These are phyloP conservation scores for Perognathus longimembris DNA, from an alignment of 2,113 vertebrate species.

Conservation along the genomic window DNA sequence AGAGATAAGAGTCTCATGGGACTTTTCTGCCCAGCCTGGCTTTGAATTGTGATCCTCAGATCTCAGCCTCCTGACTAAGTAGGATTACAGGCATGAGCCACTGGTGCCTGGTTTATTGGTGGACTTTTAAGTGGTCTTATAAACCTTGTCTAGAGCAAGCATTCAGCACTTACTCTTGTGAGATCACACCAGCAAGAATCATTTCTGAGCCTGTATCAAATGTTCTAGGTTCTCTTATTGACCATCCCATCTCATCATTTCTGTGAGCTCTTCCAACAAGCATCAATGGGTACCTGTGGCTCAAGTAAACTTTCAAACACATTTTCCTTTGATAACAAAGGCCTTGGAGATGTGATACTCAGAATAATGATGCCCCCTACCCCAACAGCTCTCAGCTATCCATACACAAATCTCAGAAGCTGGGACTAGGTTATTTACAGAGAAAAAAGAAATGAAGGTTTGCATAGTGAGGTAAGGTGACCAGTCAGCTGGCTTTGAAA, in stretches of 20 bases:
- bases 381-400: neutral
- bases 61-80: too few species aligned
- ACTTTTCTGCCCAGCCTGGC: too few species aligned
- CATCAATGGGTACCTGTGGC: neutral
- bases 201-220: neutral
- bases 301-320: neutral
- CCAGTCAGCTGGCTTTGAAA: neutral
- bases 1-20: too few species aligned
- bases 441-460: constrained; percentile 20
- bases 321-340: neutral
- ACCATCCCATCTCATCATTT: neutral
- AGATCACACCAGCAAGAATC: constrained; percentile 8
- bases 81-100: too few species aligned
- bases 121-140: constrained; percentile 40
- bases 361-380: neutral
- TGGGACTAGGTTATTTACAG: neutral
- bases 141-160: constrained; percentile 26
- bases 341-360: neutral
- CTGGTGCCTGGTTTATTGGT: neutral
- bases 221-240: constrained; percentile 13
- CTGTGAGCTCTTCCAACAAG: neutral
- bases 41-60: too few species aligned
- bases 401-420: neutral
- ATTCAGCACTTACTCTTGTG: neutral
- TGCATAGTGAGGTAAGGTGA: neutral